Evolutionary conservation across 2,113 vertebrate species (phyloP).

Genomic region (Nestor notabilis): DNA sequence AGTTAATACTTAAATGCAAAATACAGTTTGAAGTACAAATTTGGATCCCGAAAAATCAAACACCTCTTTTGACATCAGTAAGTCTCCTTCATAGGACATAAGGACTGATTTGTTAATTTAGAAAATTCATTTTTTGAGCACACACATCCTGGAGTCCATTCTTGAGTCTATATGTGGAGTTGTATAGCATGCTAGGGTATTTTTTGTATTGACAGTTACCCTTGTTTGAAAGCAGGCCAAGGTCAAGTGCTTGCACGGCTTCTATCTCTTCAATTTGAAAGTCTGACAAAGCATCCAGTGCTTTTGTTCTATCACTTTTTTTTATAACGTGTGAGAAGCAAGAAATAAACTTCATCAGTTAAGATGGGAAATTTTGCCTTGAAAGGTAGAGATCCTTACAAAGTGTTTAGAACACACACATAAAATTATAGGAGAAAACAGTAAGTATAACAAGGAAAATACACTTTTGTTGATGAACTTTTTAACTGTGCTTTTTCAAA

Average conservation of each 20-base stretch:
- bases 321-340: not conserved
- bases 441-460: not conserved
- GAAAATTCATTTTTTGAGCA: not conserved
- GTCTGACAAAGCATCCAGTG: not conserved
- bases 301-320: not conserved
- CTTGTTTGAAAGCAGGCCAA: not conserved
- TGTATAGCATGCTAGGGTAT: fast-evolving
- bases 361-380: fast-evolving
- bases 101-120: not conserved
- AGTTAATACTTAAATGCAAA: not conserved
- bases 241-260: fast-evolving
- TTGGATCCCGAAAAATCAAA: not conserved
- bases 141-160: not conserved
- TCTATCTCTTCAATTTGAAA: not conserved
- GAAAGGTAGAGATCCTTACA: fast-evolving
- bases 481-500: not conserved
- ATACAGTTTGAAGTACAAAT: not conserved
- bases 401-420: not conserved
- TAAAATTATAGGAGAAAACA: not conserved
- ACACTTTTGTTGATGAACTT: not conserved
- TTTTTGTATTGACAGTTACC: not conserved
- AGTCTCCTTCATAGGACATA: not conserved
- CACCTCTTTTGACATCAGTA: not conserved
- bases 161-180: not conserved
- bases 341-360: not conserved